Evolutionary conservation across 2,888 invertebrate species (phyloP), one percentile per base, ranked within the genome.

Genomic region (Toxonevra muliebris): DNA sequence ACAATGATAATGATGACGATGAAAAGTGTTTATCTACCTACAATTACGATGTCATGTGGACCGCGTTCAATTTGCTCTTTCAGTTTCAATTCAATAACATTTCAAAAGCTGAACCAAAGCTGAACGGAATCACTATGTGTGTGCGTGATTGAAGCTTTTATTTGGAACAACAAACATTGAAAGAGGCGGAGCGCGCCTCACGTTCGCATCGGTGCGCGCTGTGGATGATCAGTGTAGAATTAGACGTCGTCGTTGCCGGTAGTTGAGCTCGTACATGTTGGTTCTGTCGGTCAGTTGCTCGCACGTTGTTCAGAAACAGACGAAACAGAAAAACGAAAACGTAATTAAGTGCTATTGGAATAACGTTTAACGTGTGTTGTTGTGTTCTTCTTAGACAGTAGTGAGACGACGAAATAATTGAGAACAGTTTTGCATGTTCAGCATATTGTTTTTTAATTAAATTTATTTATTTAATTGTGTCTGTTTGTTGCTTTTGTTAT

Each of bases 231-330:
- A 65, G 65, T 65, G 42, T 59, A 53, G 52, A 58, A 59, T 42
- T 42, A 41, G 58, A 59, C 65, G 40, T 65, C 15, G 48, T 48
- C 15, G 65, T 58, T 52, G 42, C 65, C 65, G 65, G 65, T 59
- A 52, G 59, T 58, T 58, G 30, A 20, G 41, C 52, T 42, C n/a
- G 19, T 65, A 42, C 50, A 58, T 43, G 30, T 50, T 50, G 65
- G 52, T 8, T 52, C 9, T 41, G 1, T 17, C 15, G 5, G 41
- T 41, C 3, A 19, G 48, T 13, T 10, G n/a, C 1, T 13, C 50
- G 20, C n/a, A 15, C 40, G 40, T 30, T 12, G 11, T 2, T 40
- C 1, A 53, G 20, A 45, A 43, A 17, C 11, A 13, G 11, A 48
- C 48, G 48, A 48, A 13, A n/a, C 15, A 2, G 17, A 13, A 20